Evolutionary conservation across 2,797 vertebrate species (phyloP).

Genomic region (Sebastiscus tertius): DNA sequence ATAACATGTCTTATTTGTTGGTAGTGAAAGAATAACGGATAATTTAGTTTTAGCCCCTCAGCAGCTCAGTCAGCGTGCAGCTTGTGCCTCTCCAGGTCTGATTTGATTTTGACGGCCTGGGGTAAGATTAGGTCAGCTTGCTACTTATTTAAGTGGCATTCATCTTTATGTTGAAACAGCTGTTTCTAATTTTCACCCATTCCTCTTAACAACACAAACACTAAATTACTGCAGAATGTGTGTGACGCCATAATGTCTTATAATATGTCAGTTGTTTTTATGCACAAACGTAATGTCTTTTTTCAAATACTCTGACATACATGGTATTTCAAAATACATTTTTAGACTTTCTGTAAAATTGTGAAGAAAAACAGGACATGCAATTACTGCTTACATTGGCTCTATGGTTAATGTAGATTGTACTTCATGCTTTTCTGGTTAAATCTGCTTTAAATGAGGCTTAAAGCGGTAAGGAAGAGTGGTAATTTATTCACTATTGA

Average conservation of each 20-base stretch:
- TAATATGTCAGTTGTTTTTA: not conserved
- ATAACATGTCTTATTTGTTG: not conserved
- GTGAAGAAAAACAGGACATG: not conserved
- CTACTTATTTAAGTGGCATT: not conserved
- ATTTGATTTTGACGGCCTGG: not conserved
- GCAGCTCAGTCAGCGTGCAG: not conserved
- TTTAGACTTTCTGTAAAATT: not conserved
- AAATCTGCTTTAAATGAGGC: constrained; percentile 23
- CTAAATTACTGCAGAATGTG: not conserved
- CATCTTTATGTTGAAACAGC: constrained; percentile 8
- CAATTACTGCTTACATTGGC: not conserved
- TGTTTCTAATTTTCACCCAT: constrained; percentile 16
- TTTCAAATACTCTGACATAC: not conserved
- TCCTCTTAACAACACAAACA: not conserved
- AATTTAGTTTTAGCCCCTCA: not conserved
- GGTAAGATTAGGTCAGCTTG: not conserved
- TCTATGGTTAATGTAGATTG: not conserved
- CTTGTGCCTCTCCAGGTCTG: not conserved
- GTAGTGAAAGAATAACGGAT: not conserved
- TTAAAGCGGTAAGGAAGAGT: constrained; percentile 12
- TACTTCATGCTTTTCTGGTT: not conserved
- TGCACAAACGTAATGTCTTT: not conserved
- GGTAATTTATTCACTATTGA: constrained; percentile 31
- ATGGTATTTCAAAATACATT: not conserved
- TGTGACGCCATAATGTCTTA: not conserved